These are phyloP conservation scores for Macaria liturata DNA, from an alignment of 2,888 invertebrate species.

Conservation along the genomic window DNA sequence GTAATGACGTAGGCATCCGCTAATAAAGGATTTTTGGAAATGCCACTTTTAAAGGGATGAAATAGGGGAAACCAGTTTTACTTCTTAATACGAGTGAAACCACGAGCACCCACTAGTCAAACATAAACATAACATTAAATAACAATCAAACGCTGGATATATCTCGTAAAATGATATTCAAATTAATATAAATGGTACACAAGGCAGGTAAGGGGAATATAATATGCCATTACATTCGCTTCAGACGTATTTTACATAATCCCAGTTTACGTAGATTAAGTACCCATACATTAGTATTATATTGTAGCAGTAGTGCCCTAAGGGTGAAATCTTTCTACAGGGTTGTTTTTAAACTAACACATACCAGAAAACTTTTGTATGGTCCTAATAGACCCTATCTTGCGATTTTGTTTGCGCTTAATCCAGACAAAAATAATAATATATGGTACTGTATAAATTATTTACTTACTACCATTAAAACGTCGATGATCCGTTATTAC, in stretches of 20 bases:
- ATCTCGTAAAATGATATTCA: constrained; percentile 28
- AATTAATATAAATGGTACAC: constrained; percentile 31
- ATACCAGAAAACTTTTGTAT: too few species aligned
- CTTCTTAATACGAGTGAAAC: too few species aligned
- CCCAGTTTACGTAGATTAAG: constrained; percentile 28
- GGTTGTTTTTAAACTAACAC: neutral
- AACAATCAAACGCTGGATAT: constrained; percentile 20
- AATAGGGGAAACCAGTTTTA: too few species aligned
- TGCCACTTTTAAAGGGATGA: too few species aligned
- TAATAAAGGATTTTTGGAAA: too few species aligned
- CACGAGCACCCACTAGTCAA: neutral
- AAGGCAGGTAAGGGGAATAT: constrained; percentile 30
- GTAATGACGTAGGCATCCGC: too few species aligned
- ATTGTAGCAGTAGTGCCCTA: constrained; percentile 14
- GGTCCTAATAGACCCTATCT: too few species aligned
- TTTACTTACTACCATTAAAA: too few species aligned
- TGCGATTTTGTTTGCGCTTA: too few species aligned
- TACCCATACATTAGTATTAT: constrained; percentile 24
- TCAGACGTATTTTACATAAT: constrained; percentile 30
- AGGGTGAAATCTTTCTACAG: constrained; percentile 13
- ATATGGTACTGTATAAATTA: too few species aligned
- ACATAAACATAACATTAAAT: constrained; percentile 15
- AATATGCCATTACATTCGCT: constrained; percentile 31
- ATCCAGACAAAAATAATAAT: too few species aligned
- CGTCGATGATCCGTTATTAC: too few species aligned